These are phyloP conservation scores for Dendrocopos noguchii DNA, from an alignment of 2,113 vertebrate genomes.

Conservation along the genomic window DNA sequence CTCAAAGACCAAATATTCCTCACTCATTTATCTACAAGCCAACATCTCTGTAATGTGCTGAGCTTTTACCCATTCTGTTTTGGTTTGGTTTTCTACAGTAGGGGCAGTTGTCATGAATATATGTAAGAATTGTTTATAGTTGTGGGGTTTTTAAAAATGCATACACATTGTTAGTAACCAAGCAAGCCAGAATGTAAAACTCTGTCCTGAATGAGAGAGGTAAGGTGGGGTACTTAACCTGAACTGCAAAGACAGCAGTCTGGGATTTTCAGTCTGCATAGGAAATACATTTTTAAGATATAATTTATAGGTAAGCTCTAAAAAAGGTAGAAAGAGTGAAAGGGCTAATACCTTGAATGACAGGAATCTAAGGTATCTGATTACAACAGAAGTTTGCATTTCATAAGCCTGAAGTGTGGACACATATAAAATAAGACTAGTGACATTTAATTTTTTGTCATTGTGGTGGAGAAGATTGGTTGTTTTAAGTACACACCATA, in stretches of 20 bases:
- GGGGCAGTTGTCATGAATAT: neutral
- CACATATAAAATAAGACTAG: neutral
- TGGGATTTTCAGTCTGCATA: neutral
- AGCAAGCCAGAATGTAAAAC: neutral
- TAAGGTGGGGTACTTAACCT: neutral
- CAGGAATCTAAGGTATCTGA: neutral
- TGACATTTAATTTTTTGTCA: neutral
- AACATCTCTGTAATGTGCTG: neutral
- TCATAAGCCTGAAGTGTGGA: neutral
- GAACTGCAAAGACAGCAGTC: neutral
- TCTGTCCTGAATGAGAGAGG: neutral
- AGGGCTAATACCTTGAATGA: neutral
- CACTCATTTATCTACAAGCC: neutral
- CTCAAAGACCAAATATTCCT: neutral
- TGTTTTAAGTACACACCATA: neutral
- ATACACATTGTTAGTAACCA: neutral
- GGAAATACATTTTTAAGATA: neutral
- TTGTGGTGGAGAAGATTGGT: neutral
- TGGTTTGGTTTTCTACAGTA: neutral
- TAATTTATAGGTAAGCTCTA: neutral
- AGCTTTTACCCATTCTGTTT: neutral
- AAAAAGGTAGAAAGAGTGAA: neutral
- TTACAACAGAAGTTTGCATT: neutral
- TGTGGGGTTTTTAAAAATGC: neutral
- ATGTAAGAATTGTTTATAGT: neutral